These are phyloP conservation scores for Tupaia chinensis DNA, from an alignment of 2,113 vertebrate genomes.

Conservation along the genomic window DNA sequence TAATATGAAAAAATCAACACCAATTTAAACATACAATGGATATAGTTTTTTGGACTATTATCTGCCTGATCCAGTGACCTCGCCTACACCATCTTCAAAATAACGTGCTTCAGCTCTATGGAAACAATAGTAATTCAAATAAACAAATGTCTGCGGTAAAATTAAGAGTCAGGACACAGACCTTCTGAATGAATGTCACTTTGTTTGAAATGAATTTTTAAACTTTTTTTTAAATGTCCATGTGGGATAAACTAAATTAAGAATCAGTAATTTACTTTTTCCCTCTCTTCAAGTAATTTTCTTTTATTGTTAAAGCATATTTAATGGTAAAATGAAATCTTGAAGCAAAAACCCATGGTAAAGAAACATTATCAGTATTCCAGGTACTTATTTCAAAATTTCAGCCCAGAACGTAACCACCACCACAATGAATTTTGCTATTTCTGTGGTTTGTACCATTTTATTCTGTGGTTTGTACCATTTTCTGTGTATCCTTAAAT, in stretches of 20 bases:
- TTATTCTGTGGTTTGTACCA: neutral
- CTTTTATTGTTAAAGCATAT: constrained; percentile 2
- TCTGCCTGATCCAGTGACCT: neutral
- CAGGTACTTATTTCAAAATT: neutral
- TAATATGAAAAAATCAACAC: neutral
- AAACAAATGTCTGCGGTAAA: neutral
- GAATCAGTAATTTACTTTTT: neutral
- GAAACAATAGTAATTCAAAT: constrained; percentile 10
- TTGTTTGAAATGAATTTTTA: neutral
- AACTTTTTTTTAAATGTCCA: neutral
- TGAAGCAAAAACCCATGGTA: neutral
- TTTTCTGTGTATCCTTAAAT: neutral
- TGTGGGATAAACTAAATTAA: neutral
- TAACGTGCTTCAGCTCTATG: neutral
- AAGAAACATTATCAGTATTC: neutral
- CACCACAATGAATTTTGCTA: neutral
- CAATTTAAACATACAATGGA: neutral
- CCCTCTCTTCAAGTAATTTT: constrained; percentile 5
- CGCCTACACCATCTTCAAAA: neutral
- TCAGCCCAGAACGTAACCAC: neutral
- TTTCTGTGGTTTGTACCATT: neutral
- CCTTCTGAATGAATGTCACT: neutral
- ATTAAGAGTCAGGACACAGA: neutral
- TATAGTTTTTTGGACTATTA: neutral
- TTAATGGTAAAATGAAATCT: neutral